Base-by-base conservation (phyloP, 2,888 invertebrate genomes). In the Galerucella nymphaeae region DNA sequence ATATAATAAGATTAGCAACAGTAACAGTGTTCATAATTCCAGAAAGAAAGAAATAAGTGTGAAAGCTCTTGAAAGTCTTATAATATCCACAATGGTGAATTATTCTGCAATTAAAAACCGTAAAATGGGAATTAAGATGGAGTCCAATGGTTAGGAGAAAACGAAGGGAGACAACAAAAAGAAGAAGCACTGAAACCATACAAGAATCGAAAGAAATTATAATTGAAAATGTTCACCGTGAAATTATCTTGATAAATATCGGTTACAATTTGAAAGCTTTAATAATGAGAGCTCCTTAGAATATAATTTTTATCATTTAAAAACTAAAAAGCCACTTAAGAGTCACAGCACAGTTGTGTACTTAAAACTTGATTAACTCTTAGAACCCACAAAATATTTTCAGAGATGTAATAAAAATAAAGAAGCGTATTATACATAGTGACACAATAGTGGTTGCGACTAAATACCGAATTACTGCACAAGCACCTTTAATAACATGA, bases 331-430 rank as follows among this genome's bases (percentile, higher is more conserved):
- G 88, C 88, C 88, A 88, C 88, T 88, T 87, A 87, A 87, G 86
- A 87, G 87, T 88, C 88, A 88, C 88, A 88, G 88, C 88, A 88
- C 88, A 88, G 88, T 88, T 87, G 87, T 87, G 87, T 87, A 87
- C 87, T 87, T 85, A 78, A 77, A 76, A 76, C 84, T 84, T 85
- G 82, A 82, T 84, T 80, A 81, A 81, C 79, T 76, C 81, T 76
- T 72, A 72, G 69, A 80, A 81, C 79, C 80, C 77, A 77, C 79
- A 80, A 70, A 62, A 68, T 64, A 50, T 58, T 48, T 38, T 65
- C 72, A 78, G 75, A 74, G 77, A 77, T 78, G 74, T 38, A 53
- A 53, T 38, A 30, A 64, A 50, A 64, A 64, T 16, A 53, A 18
- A 53, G 18, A 11, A 16, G 53, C 53, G 16, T 53, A 53, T 16